Evolutionary conservation across 2,888 invertebrate species (phyloP).

Genomic region (Sipunculus nudus): DNA sequence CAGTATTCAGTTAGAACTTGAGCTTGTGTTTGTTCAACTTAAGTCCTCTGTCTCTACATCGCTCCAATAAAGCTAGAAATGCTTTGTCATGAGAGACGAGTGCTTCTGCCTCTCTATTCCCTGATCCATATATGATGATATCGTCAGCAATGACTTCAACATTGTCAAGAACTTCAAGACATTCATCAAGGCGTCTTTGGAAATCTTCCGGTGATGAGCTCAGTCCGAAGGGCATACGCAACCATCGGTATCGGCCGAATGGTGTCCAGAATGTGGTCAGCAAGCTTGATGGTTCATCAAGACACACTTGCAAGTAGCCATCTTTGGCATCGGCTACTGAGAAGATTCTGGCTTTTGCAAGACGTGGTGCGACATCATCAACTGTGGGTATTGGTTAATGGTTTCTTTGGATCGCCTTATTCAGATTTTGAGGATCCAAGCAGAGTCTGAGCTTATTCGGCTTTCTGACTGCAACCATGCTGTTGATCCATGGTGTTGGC

Average conservation of each 20-base stretch:
- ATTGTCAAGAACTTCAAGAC: too few relatives aligned
- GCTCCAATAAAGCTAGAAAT: too few relatives aligned
- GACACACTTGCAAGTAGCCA: conserved; percentile 41
- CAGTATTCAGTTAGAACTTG: too few relatives aligned
- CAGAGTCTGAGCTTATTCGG: conserved; percentile 42
- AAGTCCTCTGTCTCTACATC: too few relatives aligned
- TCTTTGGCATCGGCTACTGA: conserved; percentile 40
- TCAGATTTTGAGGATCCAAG: conserved; percentile 39
- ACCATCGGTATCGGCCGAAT: conserved; percentile 39
- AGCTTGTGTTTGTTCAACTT: too few relatives aligned
- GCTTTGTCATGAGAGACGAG: too few relatives aligned
- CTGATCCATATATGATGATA: too few relatives aligned
- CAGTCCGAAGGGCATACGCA: conserved; percentile 40
- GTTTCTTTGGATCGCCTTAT: conserved; percentile 33
- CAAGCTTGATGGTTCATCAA: conserved; percentile 35
- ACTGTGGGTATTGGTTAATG: conserved; percentile 40
- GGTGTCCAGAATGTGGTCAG: conserved; percentile 45
- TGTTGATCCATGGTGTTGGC: conserved; percentile 43
- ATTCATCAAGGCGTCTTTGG: too few relatives aligned
- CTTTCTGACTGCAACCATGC: conserved; percentile 34
- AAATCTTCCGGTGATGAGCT: conserved; percentile 40
- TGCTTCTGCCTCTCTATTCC: too few relatives aligned
- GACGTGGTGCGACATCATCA: conserved; percentile 39
- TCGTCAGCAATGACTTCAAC: too few relatives aligned
- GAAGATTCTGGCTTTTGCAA: conserved; percentile 40